Evolutionary conservation across 2,113 vertebrate genomes (phyloP).

Genomic region (Bubo scandiacus): DNA sequence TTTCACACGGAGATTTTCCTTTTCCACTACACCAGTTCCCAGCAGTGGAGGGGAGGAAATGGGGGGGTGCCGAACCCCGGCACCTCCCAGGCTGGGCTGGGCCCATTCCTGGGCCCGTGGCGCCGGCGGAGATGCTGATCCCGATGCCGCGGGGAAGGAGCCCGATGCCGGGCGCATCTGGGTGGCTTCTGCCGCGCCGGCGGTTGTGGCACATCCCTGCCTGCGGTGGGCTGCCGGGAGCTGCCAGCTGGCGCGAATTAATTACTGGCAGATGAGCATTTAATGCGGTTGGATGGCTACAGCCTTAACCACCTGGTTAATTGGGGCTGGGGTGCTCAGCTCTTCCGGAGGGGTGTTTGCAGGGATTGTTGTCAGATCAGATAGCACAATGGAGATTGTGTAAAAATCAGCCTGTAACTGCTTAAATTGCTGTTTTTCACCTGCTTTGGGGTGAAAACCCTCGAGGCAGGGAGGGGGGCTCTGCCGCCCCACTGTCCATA

Average conservation of each 20-base stretch:
- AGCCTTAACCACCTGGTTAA: background rate
- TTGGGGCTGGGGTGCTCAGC: background rate
- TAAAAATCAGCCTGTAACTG: background rate
- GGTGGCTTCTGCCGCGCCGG: rapidly evolving
- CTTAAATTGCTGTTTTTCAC: background rate
- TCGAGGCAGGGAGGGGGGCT: rapidly evolving
- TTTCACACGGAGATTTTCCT: background rate
- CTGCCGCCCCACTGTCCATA: background rate
- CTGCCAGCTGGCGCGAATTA: background rate
- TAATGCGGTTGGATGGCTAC: background rate
- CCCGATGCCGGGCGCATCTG: rapidly evolving
- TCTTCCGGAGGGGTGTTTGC: background rate
- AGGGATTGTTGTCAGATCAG: rapidly evolving
- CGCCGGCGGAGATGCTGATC: rapidly evolving
- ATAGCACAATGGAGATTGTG: rapidly evolving
- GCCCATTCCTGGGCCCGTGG: rapidly evolving
- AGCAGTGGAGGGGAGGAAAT: background rate
- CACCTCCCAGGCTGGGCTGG: background rate
- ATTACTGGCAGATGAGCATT: background rate
- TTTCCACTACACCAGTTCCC: background rate
- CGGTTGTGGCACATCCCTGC: background rate
- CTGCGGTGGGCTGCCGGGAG: background rate
- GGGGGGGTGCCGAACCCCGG: rapidly evolving
- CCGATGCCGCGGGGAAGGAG: background rate
- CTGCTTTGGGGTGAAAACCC: background rate